A percentile compares a stretch with the other conserved stretches of the same genome.
Evolutionary conservation across 2,113 vertebrate species (phyloP).

Genomic region (Heterotilapia buettikoferi): DNA sequence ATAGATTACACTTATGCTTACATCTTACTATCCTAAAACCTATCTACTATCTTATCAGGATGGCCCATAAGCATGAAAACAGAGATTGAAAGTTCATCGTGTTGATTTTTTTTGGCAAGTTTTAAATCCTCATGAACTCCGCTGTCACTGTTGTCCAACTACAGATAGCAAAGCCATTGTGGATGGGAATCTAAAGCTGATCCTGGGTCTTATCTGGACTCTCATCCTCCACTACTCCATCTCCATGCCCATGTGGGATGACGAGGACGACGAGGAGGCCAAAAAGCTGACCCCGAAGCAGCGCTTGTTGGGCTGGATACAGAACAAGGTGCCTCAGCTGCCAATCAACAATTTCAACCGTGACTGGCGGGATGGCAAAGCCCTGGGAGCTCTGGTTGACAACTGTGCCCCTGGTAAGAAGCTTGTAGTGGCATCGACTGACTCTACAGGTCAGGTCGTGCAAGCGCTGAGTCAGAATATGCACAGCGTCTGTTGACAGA

Average conservation of each 20-base stretch:
- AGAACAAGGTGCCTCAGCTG: constrained; percentile 91
- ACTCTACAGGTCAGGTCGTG: not conserved
- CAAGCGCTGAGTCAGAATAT: constrained; percentile 37
- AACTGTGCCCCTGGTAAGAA: constrained; percentile 87
- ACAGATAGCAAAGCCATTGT: constrained; percentile 95
- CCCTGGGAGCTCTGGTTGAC: constrained; percentile 89
- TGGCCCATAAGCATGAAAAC: not conserved
- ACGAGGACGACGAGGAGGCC: constrained; percentile 88
- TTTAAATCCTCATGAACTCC: constrained; percentile 5
- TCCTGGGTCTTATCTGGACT: constrained; percentile 92
- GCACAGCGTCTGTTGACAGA: not conserved
- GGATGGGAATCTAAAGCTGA: constrained; percentile 94
- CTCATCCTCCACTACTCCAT: constrained; percentile 97
- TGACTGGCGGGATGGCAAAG: constrained; percentile 91
- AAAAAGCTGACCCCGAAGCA: constrained; percentile 92
- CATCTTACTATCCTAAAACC: not conserved
- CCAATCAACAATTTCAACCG: constrained; percentile 92
- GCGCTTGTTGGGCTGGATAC: constrained; percentile 92
- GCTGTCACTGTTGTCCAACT: constrained; percentile 4
- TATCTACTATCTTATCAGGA: not conserved
- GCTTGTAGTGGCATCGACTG: not conserved
- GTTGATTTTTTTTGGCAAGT: not conserved
- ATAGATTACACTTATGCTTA: not conserved
- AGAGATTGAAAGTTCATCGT: not conserved
- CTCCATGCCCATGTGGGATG: constrained; percentile 98